Evolutionary conservation across 2,888 invertebrate species (phyloP).

Genomic region (Nudaria mundana): DNA sequence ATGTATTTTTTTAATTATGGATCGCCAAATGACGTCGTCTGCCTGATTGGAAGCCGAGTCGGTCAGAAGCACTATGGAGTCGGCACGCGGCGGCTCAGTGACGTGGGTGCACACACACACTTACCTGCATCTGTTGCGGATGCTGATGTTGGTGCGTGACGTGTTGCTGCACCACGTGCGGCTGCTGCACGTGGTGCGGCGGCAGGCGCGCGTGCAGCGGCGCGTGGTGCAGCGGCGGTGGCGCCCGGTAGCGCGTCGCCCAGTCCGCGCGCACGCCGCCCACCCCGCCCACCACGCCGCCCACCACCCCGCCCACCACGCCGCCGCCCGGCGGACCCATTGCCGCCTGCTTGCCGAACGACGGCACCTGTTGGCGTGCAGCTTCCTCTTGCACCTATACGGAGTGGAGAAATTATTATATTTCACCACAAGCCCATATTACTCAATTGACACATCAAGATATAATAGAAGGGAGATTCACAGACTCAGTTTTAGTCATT

Average conservation of each 20-base stretch:
- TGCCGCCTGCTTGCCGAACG: constrained; percentile 88
- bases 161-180: constrained; percentile 12
- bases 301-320: constrained; percentile 50
- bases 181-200: constrained; percentile 14
- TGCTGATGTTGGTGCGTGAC: constrained; percentile 28
- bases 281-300: constrained; percentile 36
- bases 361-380: constrained; percentile 92
- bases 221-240: constrained; percentile 53
- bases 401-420: background rate
- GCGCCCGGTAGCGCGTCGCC: constrained; percentile 50
- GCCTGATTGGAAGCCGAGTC: too few species aligned
- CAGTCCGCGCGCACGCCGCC: constrained; percentile 56
- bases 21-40: too few species aligned
- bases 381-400: constrained; percentile 95
- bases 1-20: too few species aligned
- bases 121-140: constrained; percentile 27
- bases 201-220: constrained; percentile 66
- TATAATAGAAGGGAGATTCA: too few species aligned
- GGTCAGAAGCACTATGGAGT: too few species aligned
- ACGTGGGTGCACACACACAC: too few species aligned
- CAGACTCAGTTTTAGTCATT: too few species aligned
- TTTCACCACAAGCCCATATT: too few species aligned
- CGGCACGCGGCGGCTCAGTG: too few species aligned
- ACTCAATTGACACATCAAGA: too few species aligned
- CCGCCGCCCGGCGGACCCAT: constrained; percentile 61